phyloP scores from a whole-genome alignment of 1,140 invertebrate species.

The Drosophila rhopaloa region DNA sequence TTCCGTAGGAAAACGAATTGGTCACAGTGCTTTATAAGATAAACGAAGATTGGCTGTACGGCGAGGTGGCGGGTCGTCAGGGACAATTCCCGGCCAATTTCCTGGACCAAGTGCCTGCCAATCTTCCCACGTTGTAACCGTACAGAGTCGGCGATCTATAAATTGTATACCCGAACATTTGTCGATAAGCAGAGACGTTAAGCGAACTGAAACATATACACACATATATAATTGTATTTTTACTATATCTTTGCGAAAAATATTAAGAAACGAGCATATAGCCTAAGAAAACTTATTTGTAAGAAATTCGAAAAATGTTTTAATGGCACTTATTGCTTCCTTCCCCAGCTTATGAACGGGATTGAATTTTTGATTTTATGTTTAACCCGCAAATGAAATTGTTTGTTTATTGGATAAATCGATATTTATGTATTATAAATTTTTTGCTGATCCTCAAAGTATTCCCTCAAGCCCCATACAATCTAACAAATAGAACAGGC shows the following conservation, averaged over 20 bases:
- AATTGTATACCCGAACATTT: constrained; percentile 44
- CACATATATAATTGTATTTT: constrained; percentile 54
- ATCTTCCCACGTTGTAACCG: constrained; percentile 72
- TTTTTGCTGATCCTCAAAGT: constrained; percentile 36
- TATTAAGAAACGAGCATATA: constrained; percentile 32
- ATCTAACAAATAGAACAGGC: neutral
- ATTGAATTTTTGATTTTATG: constrained; percentile 33
- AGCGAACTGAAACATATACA: constrained; percentile 74
- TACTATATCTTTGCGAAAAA: constrained; percentile 47
- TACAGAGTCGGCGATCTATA: constrained; percentile 3
- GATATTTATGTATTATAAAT: constrained; percentile 31
- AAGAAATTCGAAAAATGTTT: constrained; percentile 34
- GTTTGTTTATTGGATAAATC: constrained; percentile 25
- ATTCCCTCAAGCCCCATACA: constrained; percentile 15
- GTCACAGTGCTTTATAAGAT: constrained; percentile 90
- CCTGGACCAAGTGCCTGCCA: constrained; percentile 87
- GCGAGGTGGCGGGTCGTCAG: constrained; percentile 87
- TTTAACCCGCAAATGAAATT: constrained; percentile 16
- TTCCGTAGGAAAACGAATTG: constrained; percentile 85
- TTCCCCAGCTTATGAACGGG: constrained; percentile 11
- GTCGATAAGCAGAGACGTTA: constrained; percentile 50
- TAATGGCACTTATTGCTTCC: constrained; percentile 7
- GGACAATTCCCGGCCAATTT: constrained; percentile 94
- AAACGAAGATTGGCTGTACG: constrained; percentile 93
- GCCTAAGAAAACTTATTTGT: constrained; percentile 35